phyloP scores from a whole-genome alignment of 2,888 invertebrate species.

The Molorchus minor region DNA sequence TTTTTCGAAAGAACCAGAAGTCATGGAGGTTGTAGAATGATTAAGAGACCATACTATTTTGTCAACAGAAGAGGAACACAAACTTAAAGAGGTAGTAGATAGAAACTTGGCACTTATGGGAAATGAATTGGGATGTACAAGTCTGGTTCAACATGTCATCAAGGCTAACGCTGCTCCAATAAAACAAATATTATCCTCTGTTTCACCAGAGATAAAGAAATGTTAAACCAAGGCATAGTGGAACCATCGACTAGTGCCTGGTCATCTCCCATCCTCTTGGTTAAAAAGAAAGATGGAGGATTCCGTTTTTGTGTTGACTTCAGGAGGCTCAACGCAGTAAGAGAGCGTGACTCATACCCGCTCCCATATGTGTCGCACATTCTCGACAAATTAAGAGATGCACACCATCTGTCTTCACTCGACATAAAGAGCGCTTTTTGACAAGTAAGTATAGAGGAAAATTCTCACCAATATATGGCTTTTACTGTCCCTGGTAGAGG shows the following conservation, averaged over 20 bases:
- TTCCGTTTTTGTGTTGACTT: background rate
- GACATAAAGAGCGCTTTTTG: conserved; percentile 45
- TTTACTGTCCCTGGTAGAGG: no score
- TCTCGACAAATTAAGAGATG: conserved; percentile 16
- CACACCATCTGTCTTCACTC: conserved; percentile 42
- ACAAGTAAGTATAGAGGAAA: conserved; percentile 37
- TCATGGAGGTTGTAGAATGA: background rate
- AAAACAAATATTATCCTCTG: background rate
- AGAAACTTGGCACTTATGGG: conserved; percentile 15
- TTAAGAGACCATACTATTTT: background rate
- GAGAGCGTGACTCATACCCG: conserved; percentile 6
- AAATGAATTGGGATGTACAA: conserved; percentile 13
- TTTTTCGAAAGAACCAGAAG: background rate
- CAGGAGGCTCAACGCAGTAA: conserved; percentile 1
- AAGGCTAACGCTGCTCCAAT: background rate
- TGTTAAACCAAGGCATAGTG: background rate
- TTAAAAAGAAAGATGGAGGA: conserved; percentile 4
- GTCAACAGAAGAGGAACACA: background rate
- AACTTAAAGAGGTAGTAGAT: conserved; percentile 1
- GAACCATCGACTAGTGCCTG: no score
- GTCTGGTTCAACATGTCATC: background rate
- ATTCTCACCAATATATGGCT: conserved; percentile 43
- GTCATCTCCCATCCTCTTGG: no score
- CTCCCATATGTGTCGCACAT: no score
- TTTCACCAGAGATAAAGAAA: background rate